Base-by-base conservation (phyloP, 2,797 vertebrate species). In the Manis javanica region DNA sequence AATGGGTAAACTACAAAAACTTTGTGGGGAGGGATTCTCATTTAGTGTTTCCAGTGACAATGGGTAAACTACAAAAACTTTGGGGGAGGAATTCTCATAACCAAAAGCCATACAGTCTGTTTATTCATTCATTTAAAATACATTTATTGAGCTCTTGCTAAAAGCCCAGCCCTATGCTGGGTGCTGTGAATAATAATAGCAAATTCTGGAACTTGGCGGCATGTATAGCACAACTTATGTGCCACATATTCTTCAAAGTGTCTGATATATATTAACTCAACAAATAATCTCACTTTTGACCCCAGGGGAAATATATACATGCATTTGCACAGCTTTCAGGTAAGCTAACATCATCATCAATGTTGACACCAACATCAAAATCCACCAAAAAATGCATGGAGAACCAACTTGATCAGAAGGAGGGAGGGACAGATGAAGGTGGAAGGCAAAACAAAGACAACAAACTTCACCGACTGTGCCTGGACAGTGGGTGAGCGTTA, bases 401-500 rank as follows among this genome's bases (percentile, higher is more conserved):
- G 63, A 57, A 72, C 66, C 59, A 37, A 29, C 12, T 29, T 51
- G 51, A 71, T 49, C 21, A 78, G 46, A 39, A 94, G 23, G 57
- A 77, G 55, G 64, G 61, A 74, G 12, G 24, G 61, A 46, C 21
- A 1, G 64, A 57, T 87, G 71, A 66, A 91, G 31, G 37, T 8
- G 3, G 84, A 64, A 68, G 49, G 23, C 57, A 71, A 87, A 77
- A 53, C 8, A 68, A 75, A 51, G 15, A 39, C 24, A 19, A 66
- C 8, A 49, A 82, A 69, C 15, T 23, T 15, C 9, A 12, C 3
- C 23, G 42, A 51, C 63, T 59, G 26, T 7, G 23, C 12, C 68
- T 39, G 53, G 6, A 16, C 34, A 46, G 29, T 13, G 49, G 7
- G 39, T n/a, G 55, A 66, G n/a, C 7, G 11, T 99, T 99, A 99